Evolutionary conservation across 2,797 vertebrate species (phyloP).

Genomic region (Malacoctenus gilli): DNA sequence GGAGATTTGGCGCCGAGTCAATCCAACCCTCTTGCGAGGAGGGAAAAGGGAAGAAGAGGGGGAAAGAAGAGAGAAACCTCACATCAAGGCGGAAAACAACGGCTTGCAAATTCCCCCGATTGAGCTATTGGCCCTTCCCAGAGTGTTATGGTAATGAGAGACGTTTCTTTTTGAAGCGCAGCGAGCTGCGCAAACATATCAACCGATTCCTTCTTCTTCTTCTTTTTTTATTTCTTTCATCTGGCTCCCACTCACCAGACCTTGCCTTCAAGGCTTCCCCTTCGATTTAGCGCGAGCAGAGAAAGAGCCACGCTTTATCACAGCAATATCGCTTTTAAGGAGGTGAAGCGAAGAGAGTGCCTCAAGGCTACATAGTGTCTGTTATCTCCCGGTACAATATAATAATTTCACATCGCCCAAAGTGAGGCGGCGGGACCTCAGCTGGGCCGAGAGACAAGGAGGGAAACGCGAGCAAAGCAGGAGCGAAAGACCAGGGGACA

Average conservation of each 20-base stretch:
- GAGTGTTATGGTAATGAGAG: constrained; percentile 53
- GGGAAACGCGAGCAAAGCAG: constrained; percentile 67
- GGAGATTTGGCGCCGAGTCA: constrained; percentile 49
- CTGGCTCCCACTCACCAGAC: constrained; percentile 67
- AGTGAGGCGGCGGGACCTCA: constrained; percentile 70
- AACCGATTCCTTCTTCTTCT: constrained; percentile 52
- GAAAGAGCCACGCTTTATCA: constrained; percentile 72
- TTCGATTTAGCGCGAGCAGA: constrained; percentile 61
- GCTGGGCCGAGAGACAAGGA: constrained; percentile 64
- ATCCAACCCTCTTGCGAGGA: constrained; percentile 36
- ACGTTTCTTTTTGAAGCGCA: constrained; percentile 49
- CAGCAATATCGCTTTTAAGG: constrained; percentile 78
- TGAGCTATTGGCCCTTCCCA: constrained; percentile 40
- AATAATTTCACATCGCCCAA: constrained; percentile 76
- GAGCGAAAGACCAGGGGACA: constrained; percentile 57
- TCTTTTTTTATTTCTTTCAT: constrained; percentile 71
- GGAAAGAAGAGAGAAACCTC: too few relatives aligned
- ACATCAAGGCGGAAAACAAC: constrained; percentile 44
- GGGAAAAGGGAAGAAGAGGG: constrained; percentile 24
- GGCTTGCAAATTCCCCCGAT: constrained; percentile 20
- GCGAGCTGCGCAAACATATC: constrained; percentile 63
- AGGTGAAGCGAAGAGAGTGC: constrained; percentile 72
- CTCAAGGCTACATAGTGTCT: constrained; percentile 78
- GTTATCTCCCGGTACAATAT: constrained; percentile 77
- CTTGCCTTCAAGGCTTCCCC: constrained; percentile 75